Conservation (phyloP, 92 coral and sea anemone genomes). For the Paramuricea clavata region DNA sequence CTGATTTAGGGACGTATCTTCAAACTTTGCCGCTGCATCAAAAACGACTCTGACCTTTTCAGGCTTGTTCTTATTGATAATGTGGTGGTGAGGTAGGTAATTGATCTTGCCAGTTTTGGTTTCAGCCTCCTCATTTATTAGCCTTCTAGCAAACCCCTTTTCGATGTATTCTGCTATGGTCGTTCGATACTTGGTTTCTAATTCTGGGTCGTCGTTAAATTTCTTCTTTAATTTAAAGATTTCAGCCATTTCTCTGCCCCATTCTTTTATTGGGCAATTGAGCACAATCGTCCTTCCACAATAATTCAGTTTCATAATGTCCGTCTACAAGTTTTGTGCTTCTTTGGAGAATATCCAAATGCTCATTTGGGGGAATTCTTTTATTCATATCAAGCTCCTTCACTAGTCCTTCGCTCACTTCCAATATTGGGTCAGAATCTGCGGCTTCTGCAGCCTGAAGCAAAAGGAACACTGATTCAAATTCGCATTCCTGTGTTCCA, state of each 20-base stretch:
- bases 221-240: constrained; percentile 18
- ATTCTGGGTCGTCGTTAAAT: constrained; percentile 22
- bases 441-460: no score
- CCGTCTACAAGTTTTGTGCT: neutral
- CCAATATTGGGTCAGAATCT: constrained; percentile 33
- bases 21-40: no score
- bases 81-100: no score
- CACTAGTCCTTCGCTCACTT: constrained; percentile 39
- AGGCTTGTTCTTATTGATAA: no score
- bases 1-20: no score
- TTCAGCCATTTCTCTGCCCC: constrained; percentile 28
- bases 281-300: no score
- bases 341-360: no score
- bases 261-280: no score
- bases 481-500: no score
- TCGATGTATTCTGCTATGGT: constrained; percentile 38
- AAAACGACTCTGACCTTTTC: no score
- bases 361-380: constrained; percentile 58
- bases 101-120: neutral
- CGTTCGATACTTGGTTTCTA: constrained; percentile 19
- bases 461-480: no score
- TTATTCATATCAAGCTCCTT: constrained; percentile 52
- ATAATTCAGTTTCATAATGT: constrained; percentile 44
- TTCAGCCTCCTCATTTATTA: constrained; percentile 4
- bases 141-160: constrained; percentile 37